These are phyloP conservation scores for Argyra leucocephala DNA, from an alignment of 2,888 invertebrate genomes.

Conservation along the genomic window DNA sequence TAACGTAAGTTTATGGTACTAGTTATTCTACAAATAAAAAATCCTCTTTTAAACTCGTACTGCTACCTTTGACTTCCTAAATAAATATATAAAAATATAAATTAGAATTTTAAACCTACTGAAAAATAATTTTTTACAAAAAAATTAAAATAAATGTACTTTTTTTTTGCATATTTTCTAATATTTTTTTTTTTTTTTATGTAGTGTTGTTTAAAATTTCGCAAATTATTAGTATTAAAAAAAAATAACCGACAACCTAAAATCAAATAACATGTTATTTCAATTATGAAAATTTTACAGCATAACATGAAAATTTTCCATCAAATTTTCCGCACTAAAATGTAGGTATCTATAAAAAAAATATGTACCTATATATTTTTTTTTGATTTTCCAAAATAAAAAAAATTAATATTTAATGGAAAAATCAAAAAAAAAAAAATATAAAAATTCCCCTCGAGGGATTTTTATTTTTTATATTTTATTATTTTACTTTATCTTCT, in stretches of 20 bases:
- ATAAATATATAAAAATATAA: too few relatives aligned
- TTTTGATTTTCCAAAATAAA: neutral
- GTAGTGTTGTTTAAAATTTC: neutral
- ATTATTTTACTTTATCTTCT: too few relatives aligned
- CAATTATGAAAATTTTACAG: neutral
- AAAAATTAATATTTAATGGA: neutral
- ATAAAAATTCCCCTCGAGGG: neutral
- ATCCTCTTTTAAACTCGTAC: too few relatives aligned
- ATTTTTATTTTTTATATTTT: neutral
- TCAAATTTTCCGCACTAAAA: neutral
- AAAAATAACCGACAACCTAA: neutral
- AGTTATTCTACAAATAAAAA: too few relatives aligned
- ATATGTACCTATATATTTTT: neutral
- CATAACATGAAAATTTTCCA: neutral
- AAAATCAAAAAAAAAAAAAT: neutral
- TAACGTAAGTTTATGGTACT: too few relatives aligned
- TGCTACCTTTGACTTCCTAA: too few relatives aligned
- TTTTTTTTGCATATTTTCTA: too few relatives aligned
- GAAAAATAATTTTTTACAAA: too few relatives aligned
- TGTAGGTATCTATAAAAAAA: too few relatives aligned
- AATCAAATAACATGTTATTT: slow-evolving; percentile 4
- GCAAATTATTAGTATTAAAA: neutral
- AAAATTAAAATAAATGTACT: too few relatives aligned
- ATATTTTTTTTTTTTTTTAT: too few relatives aligned
- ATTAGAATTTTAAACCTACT: too few relatives aligned